Evolutionary conservation across 2,888 invertebrate species (phyloP).

Genomic region (Terebella lapidaria): DNA sequence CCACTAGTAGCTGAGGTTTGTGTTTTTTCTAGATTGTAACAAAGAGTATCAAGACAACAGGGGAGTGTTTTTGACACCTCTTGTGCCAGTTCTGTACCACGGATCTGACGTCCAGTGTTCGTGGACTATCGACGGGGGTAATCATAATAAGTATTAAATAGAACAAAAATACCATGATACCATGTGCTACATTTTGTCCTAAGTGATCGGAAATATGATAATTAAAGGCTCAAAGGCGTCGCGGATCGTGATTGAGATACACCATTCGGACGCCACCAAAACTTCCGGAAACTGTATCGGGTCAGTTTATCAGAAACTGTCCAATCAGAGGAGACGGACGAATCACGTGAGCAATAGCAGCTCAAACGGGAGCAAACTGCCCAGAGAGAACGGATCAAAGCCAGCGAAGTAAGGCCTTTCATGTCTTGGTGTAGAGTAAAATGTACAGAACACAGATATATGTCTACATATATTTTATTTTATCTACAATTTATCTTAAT

Average conservation of each 20-base stretch:
- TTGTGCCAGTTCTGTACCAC: slow-evolving; percentile 12
- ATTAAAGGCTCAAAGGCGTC: not conserved
- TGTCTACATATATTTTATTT: too few relatives aligned
- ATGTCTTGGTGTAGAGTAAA: too few relatives aligned
- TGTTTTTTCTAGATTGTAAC: too few relatives aligned
- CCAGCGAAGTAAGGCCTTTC: too few relatives aligned
- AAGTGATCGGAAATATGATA: not conserved
- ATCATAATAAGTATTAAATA: too few relatives aligned
- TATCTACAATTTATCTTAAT: too few relatives aligned
- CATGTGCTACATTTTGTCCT: too few relatives aligned
- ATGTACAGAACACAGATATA: too few relatives aligned
- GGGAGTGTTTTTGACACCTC: slow-evolving; percentile 13
- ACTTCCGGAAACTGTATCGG: not conserved
- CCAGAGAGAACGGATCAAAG: not conserved
- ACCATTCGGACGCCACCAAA: not conserved
- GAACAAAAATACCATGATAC: too few relatives aligned
- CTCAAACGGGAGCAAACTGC: not conserved
- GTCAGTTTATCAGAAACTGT: not conserved
- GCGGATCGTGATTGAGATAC: not conserved
- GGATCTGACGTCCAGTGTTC: slow-evolving; percentile 14
- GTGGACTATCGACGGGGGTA: slow-evolving; percentile 23
- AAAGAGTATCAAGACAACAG: too few relatives aligned
- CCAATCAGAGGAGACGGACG: not conserved
- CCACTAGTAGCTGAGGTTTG: too few relatives aligned
- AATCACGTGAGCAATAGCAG: not conserved